Evolutionary conservation across 2,113 vertebrate species (phyloP), one percentile per base, ranked within the genome.

Genomic region (Ptychochromis oligacanthus): DNA sequence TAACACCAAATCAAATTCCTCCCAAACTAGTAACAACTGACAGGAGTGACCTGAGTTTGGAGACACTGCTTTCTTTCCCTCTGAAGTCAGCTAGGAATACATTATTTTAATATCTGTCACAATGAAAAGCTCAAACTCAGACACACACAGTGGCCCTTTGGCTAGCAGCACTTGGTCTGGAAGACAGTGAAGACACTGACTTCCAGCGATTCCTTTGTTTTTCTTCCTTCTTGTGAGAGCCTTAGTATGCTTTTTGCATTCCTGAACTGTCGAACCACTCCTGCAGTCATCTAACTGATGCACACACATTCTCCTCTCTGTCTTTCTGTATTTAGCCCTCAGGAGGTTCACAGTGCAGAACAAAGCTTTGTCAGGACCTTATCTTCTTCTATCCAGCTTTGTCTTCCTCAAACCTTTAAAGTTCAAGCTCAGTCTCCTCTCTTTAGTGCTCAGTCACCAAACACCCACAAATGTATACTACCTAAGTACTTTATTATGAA

Each of bases 321-420:
- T 75, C 79, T 59, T 9, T 84, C 84, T 84, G 79, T 81, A 84
- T 84, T 62, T 72, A 61, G 75, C 79, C 77, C 89, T 91, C 90
- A 85, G 90, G 89, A 91, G 81, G 67, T 83, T 80, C 74, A 60
- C 17, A 82, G 74, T 72, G 74, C 65, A 77, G 87, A 93, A 93
- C 86, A 95, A 91, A 92, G 92, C 80, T 83, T 84, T 85, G 61
- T 80, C 78, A 85, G 88, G 82, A 84, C 80, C 72, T 76, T 75
- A 80, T 79, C 77, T 81, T 60, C 85, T 54, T 65, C 74, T 78
- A 52, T 83, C 54, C 70, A 65, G 67, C 87, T 79, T 83, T 76
- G 74, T 75, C 77, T 76, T 75, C 79, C 59, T 58, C 24, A 54
- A 75, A 83, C 75, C 60, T 80, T 84, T 61, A 55, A 61, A 75